phyloP scores from a whole-genome alignment of 2,888 invertebrate genomes.

The Crocallis elinguaria region DNA sequence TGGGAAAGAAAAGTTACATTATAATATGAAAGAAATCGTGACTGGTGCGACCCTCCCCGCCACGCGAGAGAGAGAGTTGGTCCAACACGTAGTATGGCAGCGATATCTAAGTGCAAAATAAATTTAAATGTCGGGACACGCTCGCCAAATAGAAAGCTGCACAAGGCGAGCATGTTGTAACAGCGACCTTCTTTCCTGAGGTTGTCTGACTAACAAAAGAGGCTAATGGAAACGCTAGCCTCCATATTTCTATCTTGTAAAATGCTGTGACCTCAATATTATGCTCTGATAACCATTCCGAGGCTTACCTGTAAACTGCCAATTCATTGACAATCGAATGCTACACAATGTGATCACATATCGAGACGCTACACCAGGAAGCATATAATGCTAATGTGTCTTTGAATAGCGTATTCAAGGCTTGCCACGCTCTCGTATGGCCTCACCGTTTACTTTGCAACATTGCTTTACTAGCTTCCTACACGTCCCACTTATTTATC shows the following conservation, averaged over 20 bases:
- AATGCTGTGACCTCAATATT: conserved; percentile 72
- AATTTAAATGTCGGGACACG: conserved; percentile 83
- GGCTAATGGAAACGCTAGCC: conserved; percentile 69
- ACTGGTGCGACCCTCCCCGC: conserved; percentile 75
- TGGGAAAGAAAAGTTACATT: conserved; percentile 58
- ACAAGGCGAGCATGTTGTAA: conserved; percentile 82
- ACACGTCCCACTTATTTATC: conserved; percentile 48
- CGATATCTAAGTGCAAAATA: conserved; percentile 79
- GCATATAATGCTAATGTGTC: conserved; percentile 78
- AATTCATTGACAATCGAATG: conserved; percentile 56
- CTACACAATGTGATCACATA: conserved; percentile 60
- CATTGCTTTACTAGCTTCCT: conserved; percentile 62
- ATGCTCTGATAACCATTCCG: conserved; percentile 70
- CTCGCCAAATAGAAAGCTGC: conserved; percentile 81
- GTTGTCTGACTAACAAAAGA: conserved; percentile 72
- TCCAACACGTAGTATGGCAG: conserved; percentile 59
- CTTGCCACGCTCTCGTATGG: conserved; percentile 72
- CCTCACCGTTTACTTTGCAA: conserved; percentile 72
- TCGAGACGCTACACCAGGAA: conserved; percentile 74
- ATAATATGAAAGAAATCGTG: conserved; percentile 75
- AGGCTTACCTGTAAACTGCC: conserved; percentile 56
- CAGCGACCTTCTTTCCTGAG: conserved; percentile 79
- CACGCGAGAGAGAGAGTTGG: conserved; percentile 76
- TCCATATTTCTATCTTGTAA: conserved; percentile 65
- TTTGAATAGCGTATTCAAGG: conserved; percentile 82